Evolutionary conservation across 2,113 vertebrate species (phyloP).

Genomic region (Lutjanus erythropterus): DNA sequence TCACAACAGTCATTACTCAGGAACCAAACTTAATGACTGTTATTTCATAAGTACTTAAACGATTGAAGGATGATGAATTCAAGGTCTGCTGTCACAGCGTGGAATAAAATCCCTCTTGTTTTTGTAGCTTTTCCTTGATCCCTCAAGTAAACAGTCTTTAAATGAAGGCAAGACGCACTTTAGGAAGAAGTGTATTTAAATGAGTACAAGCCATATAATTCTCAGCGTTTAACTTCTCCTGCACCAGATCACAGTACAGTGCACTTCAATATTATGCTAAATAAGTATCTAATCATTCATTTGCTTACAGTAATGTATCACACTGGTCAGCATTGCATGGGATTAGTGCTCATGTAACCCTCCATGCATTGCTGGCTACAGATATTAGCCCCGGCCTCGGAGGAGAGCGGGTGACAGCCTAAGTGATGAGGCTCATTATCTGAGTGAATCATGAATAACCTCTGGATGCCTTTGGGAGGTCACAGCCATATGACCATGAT

Average conservation of each 20-base stretch:
- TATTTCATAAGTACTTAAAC: conserved; percentile 19
- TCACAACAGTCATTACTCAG: conserved; percentile 52
- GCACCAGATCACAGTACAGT: conserved; percentile 12
- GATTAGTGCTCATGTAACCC: conserved; percentile 50
- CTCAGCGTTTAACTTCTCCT: not conserved
- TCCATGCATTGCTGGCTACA: conserved; percentile 49
- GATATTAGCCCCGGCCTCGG: conserved; percentile 60
- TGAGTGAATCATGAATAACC: conserved; percentile 78
- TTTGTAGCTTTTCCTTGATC: conserved; percentile 20
- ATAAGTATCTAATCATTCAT: conserved; percentile 51
- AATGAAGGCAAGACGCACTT: conserved; percentile 14
- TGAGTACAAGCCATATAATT: conserved; percentile 10
- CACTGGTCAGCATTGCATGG: conserved; percentile 45
- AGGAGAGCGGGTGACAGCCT: conserved; percentile 73
- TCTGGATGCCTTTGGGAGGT: conserved; percentile 74
- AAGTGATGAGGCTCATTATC: conserved; percentile 80
- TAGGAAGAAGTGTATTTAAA: conserved; percentile 26
- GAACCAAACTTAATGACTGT: conserved; percentile 28
- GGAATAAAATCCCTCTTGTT: conserved; percentile 12
- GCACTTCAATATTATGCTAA: conserved; percentile 26
- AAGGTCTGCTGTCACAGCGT: not conserved
- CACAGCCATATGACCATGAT: conserved; percentile 66
- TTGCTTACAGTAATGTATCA: conserved; percentile 43
- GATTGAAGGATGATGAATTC: conserved; percentile 26
- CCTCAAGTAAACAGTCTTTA: conserved; percentile 37